Evolutionary conservation across 2,113 vertebrate species (phyloP).

Genomic region (Paedocypris sp.): DNA sequence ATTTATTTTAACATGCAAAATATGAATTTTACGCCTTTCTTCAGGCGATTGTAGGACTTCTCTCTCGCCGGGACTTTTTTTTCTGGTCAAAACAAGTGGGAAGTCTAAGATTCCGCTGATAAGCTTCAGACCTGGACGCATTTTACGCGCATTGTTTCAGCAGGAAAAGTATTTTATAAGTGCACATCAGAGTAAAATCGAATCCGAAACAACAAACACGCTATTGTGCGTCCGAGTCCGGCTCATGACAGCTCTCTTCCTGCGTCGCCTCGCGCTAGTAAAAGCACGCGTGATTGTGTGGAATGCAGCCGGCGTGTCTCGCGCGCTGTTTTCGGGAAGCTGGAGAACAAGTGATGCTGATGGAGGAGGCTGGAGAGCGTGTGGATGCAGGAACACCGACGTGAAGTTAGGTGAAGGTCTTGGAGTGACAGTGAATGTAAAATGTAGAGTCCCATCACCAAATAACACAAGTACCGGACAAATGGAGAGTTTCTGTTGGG

Average conservation of each 20-base stretch:
- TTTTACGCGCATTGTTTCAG: conserved; percentile 28
- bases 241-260: conserved; percentile 40
- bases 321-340: conserved; percentile 27
- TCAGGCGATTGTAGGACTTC: neutral
- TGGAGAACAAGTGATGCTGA: conserved; percentile 29
- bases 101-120: conserved; percentile 9
- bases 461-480: too few relatives aligned
- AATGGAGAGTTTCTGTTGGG: too few relatives aligned
- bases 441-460: too few relatives aligned
- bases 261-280: conserved; percentile 25
- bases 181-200: neutral
- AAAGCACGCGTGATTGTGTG: conserved; percentile 36
- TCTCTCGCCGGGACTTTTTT: neutral
- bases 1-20: too few relatives aligned
- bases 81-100: conserved; percentile 7
- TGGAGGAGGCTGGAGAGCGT: neutral
- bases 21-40: too few relatives aligned
- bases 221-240: conserved; percentile 39
- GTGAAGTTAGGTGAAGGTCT: too few relatives aligned
- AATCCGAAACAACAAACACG: conserved; percentile 47
- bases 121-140: conserved; percentile 13
- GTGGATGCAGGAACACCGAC: too few relatives aligned
- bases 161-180: conserved; percentile 5
- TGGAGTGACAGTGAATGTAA: too few relatives aligned
- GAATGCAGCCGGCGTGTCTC: conserved; percentile 38